Base-by-base conservation (phyloP, 2,113 vertebrate species). In the Gymnorhina tibicen region DNA sequence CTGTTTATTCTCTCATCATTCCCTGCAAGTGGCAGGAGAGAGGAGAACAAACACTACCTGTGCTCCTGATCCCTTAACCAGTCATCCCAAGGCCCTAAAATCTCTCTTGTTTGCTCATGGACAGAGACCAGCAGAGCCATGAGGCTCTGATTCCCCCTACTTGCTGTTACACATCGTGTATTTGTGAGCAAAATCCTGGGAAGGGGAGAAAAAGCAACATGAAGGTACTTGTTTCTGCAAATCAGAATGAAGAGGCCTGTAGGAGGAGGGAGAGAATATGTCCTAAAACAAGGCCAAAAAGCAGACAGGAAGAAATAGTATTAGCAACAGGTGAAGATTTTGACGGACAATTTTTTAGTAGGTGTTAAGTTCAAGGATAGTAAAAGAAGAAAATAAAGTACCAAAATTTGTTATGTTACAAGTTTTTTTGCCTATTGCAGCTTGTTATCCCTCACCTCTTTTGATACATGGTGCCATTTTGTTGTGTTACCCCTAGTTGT, bases 131-230 rank as follows among this genome's bases (percentile, higher is more conserved):
- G 12, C 26, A 67, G 32, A 66, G 6, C 52, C 32, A 23, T 41
- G 42, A 70, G 32, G 28, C 12, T 3, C 17, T 8, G 4, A 50
- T 79, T 81, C 12, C 3, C 20, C 13, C 7, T 79, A 42, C 35
- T 85, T 1, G 0, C 32, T 1, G 0, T 75, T 87, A 74, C 28
- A 52, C 3, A 17, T 14, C 55, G 42, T 16, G 30, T 67, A 14
- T 59, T 75, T 75, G 20, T 70, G 37, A 70, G 13, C 7, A 85
- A 85, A 91, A 70, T 62, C 64, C 37, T 81, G 17, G 13, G 16
- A 85, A 70, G 10, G 11, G 20, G 10, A 72, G 12, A 33, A 87
- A 56, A 67, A 68, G 8, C 18, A 59, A 21, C 12, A 4, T 13
- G 12, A 74, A 82, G 7, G 16, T n/a, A 55, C 2, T 19, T 21